These are phyloP conservation scores for Hirtodrosophila trivittata DNA, from an alignment of 2,888 invertebrate genomes.

Conservation along the genomic window DNA sequence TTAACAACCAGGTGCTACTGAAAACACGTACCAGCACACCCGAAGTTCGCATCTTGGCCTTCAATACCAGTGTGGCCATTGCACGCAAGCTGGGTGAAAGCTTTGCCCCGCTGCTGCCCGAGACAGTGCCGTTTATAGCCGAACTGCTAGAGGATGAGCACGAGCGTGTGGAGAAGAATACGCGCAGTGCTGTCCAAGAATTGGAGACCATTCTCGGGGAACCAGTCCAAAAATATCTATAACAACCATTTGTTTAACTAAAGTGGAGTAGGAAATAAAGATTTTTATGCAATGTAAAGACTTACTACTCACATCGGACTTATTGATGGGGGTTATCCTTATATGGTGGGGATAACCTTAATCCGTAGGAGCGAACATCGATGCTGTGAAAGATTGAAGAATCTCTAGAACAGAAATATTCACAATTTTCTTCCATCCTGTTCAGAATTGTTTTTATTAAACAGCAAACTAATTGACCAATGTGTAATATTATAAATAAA, in stretches of 20 bases:
- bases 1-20: slow-evolving; percentile 94
- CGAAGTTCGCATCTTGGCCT: slow-evolving; percentile 89
- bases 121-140: slow-evolving; percentile 96
- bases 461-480: no score
- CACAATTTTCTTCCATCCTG: no score
- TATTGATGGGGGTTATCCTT: no score
- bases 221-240: slow-evolving; percentile 94
- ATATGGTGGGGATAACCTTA: no score
- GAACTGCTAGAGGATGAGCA: slow-evolving; percentile 96
- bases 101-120: slow-evolving; percentile 94
- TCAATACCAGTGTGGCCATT: slow-evolving; percentile 90
- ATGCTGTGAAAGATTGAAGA: no score
- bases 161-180: slow-evolving; percentile 90
- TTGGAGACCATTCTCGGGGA: slow-evolving; percentile 95
- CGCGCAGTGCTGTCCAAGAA: slow-evolving; percentile 91
- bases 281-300: not conserved
- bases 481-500: no score
- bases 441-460: no score
- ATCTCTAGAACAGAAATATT: no score
- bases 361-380: no score
- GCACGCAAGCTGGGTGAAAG: slow-evolving; percentile 94
- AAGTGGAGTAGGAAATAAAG: slow-evolving; percentile 3
- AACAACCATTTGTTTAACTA: slow-evolving; percentile 69
- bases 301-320: no score
- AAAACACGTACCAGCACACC: slow-evolving; percentile 92